Evolutionary conservation across 2,888 invertebrate genomes (phyloP), one percentile per base, ranked within the genome.

Genomic region (Pilophorus perplexus): DNA sequence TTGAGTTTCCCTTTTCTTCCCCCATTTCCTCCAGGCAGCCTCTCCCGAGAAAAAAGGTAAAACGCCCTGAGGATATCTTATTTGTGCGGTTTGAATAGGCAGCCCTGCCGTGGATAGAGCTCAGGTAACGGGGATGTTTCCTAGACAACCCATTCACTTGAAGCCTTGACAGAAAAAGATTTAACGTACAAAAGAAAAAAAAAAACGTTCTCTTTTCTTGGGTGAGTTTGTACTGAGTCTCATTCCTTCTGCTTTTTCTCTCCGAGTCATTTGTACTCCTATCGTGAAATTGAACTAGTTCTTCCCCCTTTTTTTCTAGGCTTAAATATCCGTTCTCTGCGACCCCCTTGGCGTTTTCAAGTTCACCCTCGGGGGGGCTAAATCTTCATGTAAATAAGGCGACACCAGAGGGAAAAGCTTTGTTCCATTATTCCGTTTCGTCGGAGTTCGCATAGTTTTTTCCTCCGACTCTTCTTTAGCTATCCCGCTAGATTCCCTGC

Each of bases 391-490:
- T 33, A 33, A 33, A 33, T 33, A 33, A 33, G 6, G 33, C 12
- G 33, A 12, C 33, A 8, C 12, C 12, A 33, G 6, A 8, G 6
- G 6, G 6, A 8, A 33, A 12, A 6, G 33, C 33, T 33, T 33
- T 33, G 33, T 33, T 33, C 12, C 33, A 33, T 33, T 33, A 33
- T 33, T 33, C 33, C 33, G 6, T 12, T 33, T 33, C 33, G 46
- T 46, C 46, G 46, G 46, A 4, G 12, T 22, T 46, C 46, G 23
- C 23, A 20, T 12, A 46, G 46, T 22, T 12, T 46, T 46, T 23
- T 46, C 46, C 23, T 22, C 25, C 20, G 46, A 14, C 12, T 25
- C 46, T 46, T 46, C 46, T n/a, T n/a, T n/a, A n/a, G n/a, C n/a
- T n/a, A n/a, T n/a, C n/a, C n/a, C n/a, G n/a, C n/a, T n/a, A n/a